Evolutionary conservation across 2,113 vertebrate species (phyloP), one percentile per base, ranked within the genome.

Genomic region (Eonycteris spelaea): DNA sequence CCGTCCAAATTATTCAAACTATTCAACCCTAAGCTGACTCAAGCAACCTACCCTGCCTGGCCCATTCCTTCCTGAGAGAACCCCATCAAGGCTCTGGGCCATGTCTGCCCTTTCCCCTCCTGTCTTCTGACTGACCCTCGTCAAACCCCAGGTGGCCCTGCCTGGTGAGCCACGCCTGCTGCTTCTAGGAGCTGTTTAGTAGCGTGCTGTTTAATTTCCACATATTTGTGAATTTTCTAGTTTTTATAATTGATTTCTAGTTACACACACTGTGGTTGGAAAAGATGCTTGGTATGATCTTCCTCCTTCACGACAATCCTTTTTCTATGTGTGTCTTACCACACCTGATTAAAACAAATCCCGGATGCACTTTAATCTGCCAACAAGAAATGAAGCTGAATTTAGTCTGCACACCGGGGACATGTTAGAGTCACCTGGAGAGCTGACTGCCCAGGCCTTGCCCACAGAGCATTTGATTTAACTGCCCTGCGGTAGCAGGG

Each of bases 91-190:
- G 38, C 67, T 75, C 57, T 74, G 35, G 74, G 65, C 63, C 45
- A 22, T 5, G 26, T 82, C 57, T 71, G 38, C 45, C 59, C 3
- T 84, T 26, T 53, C 1, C 11, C 9, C 7, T 38, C 63, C 45
- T 67, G 68, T 28, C n/a, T 57, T 18, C 28, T 24, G 8, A 78
- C 38, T 11, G 16, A 18, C n/a, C 21, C 28, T 43, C 22, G 9
- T 24, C 33, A 11, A 5, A 63, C 24, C 33, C 55, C 15, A 2
- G 0, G 2, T 22, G 61, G 28, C 33, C 38, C 35, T 51, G 33
- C 21, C 1, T 19, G 24, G 9, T 0, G 1, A 40, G 53, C 59
- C 0, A 1, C 11, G 21, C 19, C 57, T 87, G 26, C 83, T 22
- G 48, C 75, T 79, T 48, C 86, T 74, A 19, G 38, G 35, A 70